Conservation (phyloP, 30 jellyfish, hydroid and myxozoan species). For the Turritopsis dohrnii region DNA sequence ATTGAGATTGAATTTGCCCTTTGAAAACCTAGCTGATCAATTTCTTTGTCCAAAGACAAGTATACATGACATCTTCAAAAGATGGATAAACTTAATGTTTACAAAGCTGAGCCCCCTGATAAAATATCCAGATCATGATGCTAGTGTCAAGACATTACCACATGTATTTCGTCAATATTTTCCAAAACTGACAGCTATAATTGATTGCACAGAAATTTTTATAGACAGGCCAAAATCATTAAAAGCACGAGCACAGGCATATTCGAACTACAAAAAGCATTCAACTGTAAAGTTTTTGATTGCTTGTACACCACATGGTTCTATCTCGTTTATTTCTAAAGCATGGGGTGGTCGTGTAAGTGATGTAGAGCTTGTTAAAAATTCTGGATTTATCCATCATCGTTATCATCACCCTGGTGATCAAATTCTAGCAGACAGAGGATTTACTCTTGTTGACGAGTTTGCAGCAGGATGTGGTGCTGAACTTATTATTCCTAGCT, state of each 20-base stretch:
- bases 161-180: conserved; percentile 32
- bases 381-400: conserved; percentile 18
- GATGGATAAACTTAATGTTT: conserved; percentile 17
- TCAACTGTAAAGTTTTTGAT: conserved; percentile 24
- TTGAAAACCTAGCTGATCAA: conserved; percentile 35
- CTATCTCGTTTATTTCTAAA: conserved; percentile 30
- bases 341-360: conserved; percentile 46
- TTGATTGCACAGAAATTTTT: conserved; percentile 40
- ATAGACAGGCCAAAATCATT: conserved; percentile 32
- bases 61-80: neutral
- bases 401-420: conserved; percentile 32
- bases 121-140: conserved; percentile 22
- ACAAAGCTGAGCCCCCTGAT: neutral
- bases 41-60: conserved; percentile 20
- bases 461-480: too few relatives aligned
- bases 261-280: conserved; percentile 27
- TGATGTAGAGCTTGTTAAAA: conserved; percentile 25
- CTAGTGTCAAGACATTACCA: conserved; percentile 13
- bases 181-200: conserved; percentile 27
- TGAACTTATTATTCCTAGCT: too few relatives aligned
- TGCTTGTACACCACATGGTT: conserved; percentile 38
- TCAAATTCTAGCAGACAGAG: too few relatives aligned
- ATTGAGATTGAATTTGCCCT: conserved; percentile 12
- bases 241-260: conserved; percentile 30
- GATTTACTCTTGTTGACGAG: too few relatives aligned